Conservation (phyloP, 2,797 vertebrate genomes). For the Craterocephalus amniculus region DNA sequence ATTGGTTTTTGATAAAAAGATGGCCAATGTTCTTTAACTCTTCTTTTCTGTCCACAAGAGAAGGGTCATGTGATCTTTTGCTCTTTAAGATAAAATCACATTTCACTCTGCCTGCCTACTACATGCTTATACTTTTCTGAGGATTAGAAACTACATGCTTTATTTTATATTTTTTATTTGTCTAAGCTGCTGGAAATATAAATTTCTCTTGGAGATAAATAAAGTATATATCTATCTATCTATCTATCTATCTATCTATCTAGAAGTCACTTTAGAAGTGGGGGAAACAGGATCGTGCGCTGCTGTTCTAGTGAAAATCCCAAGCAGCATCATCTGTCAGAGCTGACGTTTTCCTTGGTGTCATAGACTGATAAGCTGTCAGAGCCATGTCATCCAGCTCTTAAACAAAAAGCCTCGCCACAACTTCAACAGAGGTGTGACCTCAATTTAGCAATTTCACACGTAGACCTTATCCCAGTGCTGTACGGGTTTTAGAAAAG, state of each 20-base stretch:
- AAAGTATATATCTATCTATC: too few species aligned
- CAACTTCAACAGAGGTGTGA: constrained; percentile 18
- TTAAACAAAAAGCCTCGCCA: constrained; percentile 47
- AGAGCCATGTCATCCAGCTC: constrained; percentile 30
- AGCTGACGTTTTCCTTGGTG: constrained; percentile 28
- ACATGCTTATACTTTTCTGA: constrained; percentile 16
- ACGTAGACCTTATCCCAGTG: background rate
- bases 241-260: too few species aligned
- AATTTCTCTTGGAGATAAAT: too few species aligned
- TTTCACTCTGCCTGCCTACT: background rate
- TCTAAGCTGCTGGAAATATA: too few species aligned
- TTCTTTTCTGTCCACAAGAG: constrained; percentile 11
- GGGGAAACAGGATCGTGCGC: constrained; percentile 31
- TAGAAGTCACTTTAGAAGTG: constrained; percentile 27
- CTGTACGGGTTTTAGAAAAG: constrained; percentile 13
- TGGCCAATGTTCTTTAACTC: constrained; percentile 9
- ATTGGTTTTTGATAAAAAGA: too few species aligned
- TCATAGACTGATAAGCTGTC: constrained; percentile 69
- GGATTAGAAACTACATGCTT: too few species aligned
- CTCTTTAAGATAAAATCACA: constrained; percentile 55
- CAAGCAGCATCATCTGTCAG: constrained; percentile 54
- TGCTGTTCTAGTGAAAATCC: constrained; percentile 38
- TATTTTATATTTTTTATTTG: too few species aligned
- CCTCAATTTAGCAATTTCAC: constrained; percentile 10
- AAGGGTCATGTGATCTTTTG: constrained; percentile 42